Evolutionary conservation across 2,888 invertebrate genomes (phyloP).

Genomic region (Penaeus monodon): DNA sequence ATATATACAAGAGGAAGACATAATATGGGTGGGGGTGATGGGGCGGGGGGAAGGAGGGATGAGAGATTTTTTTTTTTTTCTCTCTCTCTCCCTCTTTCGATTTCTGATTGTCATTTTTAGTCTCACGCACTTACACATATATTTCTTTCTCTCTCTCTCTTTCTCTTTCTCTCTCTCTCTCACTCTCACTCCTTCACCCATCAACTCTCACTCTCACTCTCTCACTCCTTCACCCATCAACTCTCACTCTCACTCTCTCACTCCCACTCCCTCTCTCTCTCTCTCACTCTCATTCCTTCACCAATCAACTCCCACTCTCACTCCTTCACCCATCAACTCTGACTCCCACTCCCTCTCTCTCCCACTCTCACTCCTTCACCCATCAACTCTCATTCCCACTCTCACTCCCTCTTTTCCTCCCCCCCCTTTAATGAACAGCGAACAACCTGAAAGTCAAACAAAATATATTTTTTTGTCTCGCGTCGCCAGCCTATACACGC

Average conservation of each 20-base stretch:
- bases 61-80: neutral
- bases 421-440: no score
- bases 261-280: no score
- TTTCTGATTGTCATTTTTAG: no score
- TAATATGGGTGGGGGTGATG: no score
- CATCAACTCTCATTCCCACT: neutral
- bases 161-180: neutral
- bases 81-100: no score
- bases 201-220: neutral
- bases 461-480: no score
- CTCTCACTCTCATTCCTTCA: neutral
- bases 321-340: neutral
- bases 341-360: neutral
- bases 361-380: neutral
- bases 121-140: neutral
- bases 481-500: no score
- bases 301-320: neutral
- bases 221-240: no score
- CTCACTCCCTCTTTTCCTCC: neutral
- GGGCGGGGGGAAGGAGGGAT: neutral
- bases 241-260: neutral
- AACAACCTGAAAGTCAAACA: no score
- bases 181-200: neutral
- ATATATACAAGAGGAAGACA: neutral
- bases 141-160: conserved; percentile 20